Evolutionary conservation across 2,888 invertebrate genomes (phyloP), one percentile per base, ranked within the genome.

Genomic region (Temnothorax rugatulus): DNA sequence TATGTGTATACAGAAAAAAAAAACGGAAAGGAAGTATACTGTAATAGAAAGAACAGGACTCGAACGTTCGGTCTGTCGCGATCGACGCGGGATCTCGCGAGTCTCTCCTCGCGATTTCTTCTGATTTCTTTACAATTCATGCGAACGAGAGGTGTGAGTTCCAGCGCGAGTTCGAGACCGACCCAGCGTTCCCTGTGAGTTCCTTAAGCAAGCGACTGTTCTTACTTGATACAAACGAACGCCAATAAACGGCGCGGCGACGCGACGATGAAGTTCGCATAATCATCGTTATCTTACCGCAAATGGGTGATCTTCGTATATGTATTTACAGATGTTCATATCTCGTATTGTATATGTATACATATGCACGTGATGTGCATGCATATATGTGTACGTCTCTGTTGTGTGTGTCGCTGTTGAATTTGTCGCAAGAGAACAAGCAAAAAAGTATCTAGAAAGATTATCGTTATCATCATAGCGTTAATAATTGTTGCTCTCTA

Each of bases 381-480:
- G 44, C 73, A 52, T 83, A 41, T 84, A 68, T 84, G 59, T 83
- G 64, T 63, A 57, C 38, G n/a, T 68, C 18, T 57, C 41, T 68
- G 81, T 47, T 69, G 69, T 75, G 59, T 54, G 21, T 75, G 38
- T 63, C 84, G 76, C 77, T 76, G 76, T 84, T 84, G 34, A 59
- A 81, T 84, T 87, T 83, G 84, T 91, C 90, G 90, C 91, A 89
- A 89, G 88, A 86, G 77, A 84, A 89, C 79, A 92, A 93, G 92
- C 92, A 93, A 92, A 91, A 93, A 94, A 91, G 89, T 91, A 94
- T 94, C 94, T 94, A 94, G 93, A 94, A 94, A 94, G 94, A 92
- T 93, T 93, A 93, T 93, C 89, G 90, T 93, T 93, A 92, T 92
- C 86, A 76, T 92, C 85, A 75, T 92, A 92, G 90, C 89, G 90